Evolutionary conservation across 2,888 invertebrate genomes (phyloP).

Genomic region (Ormyrus nitidulus): DNA sequence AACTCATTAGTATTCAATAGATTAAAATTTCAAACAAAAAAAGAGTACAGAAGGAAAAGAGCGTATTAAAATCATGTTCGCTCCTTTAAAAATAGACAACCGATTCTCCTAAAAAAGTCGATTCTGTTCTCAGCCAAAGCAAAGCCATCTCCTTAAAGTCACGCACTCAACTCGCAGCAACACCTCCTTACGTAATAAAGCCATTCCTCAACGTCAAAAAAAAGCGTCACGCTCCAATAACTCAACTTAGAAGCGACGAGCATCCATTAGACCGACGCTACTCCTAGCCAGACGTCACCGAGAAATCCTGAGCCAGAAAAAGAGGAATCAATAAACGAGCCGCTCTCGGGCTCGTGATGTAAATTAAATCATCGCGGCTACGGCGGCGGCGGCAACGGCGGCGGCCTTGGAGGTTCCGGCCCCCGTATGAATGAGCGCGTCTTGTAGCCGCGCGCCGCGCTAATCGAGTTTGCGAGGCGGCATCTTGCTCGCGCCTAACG

Average conservation of each 20-base stretch:
- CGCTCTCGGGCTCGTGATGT: too few species aligned
- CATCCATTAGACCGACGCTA: background rate
- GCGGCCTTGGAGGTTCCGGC: too few species aligned
- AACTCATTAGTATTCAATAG: too few species aligned
- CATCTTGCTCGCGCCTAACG: background rate
- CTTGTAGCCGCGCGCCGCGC: background rate
- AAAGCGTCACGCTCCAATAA: slow-evolving; percentile 14
- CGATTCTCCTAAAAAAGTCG: background rate
- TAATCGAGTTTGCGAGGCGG: background rate
- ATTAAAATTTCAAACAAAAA: too few species aligned
- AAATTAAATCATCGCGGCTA: too few species aligned
- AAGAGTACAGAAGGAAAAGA: background rate
- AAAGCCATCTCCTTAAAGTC: too few species aligned
- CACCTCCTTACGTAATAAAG: slow-evolving; percentile 7
- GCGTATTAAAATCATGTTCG: background rate
- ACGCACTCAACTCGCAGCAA: background rate
- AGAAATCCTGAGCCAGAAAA: background rate
- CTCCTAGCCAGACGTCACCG: background rate
- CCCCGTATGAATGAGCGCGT: too few species aligned
- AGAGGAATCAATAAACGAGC: too few species aligned
- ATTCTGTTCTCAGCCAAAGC: too few species aligned
- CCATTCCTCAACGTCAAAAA: background rate
- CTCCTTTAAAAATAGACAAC: background rate
- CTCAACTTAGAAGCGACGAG: background rate
- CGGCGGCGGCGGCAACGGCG: too few species aligned